Percentiles rank a stretch among this genome's conserved stretches.
phyloP scores from a whole-genome alignment of 2,797 vertebrate species.

The Chaunax sp. region DNA sequence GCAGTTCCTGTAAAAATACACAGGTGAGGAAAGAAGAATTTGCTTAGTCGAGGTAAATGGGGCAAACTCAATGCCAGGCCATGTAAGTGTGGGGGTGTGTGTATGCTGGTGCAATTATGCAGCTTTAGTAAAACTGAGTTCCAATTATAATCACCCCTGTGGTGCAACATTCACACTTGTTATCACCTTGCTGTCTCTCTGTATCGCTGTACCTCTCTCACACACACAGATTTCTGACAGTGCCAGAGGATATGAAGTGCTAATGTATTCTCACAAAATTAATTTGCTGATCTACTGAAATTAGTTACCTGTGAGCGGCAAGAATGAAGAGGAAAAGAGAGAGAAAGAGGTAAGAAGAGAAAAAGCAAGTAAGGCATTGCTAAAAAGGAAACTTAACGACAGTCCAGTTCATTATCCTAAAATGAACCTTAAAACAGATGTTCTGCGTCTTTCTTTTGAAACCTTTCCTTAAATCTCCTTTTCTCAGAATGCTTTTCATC shows the following conservation, averaged over 20 bases:
- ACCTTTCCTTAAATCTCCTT: not conserved
- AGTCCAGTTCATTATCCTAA: slow-evolving; percentile 21
- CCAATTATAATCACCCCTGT: slow-evolving; percentile 59
- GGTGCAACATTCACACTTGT: slow-evolving; percentile 52
- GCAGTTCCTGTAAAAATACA: slow-evolving; percentile 8
- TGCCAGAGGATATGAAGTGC: slow-evolving; percentile 32
- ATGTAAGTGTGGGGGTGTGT: not conserved
- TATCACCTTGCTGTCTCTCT: slow-evolving; percentile 47
- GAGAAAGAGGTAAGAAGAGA: not conserved
- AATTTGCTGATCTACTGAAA: slow-evolving; percentile 46
- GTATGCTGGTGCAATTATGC: slow-evolving; percentile 12
- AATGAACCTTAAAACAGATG: slow-evolving; percentile 26
- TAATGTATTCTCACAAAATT: slow-evolving; percentile 56
- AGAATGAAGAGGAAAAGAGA: not conserved
- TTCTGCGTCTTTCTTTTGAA: slow-evolving; percentile 13
- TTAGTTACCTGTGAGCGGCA: slow-evolving; percentile 27
- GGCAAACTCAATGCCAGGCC: not conserved
- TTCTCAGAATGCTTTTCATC: not conserved
- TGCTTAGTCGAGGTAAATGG: slow-evolving; percentile 39
- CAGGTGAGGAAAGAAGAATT: slow-evolving; percentile 14
- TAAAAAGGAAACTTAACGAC: not conserved
- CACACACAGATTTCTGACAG: slow-evolving; percentile 2
- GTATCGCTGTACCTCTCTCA: not conserved
- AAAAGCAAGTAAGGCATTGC: not conserved
- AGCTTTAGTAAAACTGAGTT: slow-evolving; percentile 29